A percentile compares a stretch with the other conserved stretches of the same genome.
These are phyloP conservation scores for Ceryle rudis DNA, from an alignment of 2,797 vertebrate genomes.

Conservation along the genomic window DNA sequence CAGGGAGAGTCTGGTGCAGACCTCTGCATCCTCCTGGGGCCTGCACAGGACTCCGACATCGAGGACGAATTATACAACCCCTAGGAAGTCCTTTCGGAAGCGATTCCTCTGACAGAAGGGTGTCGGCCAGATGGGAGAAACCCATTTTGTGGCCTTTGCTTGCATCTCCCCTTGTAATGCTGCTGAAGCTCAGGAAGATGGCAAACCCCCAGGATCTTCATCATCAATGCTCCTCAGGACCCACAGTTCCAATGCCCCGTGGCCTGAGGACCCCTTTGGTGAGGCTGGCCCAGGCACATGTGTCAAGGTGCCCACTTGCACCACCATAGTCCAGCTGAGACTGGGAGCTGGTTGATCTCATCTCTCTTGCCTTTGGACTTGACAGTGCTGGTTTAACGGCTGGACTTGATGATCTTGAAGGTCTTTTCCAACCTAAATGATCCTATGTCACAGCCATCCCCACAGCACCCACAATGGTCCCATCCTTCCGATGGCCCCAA, in stretches of 20 bases:
- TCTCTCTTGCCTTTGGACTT: background rate
- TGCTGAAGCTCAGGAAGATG: background rate
- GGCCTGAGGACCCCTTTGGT: background rate
- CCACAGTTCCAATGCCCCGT: accelerated
- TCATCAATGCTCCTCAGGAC: background rate
- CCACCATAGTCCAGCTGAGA: background rate
- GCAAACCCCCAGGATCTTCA: background rate
- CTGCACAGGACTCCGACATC: accelerated
- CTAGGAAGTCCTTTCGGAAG: background rate
- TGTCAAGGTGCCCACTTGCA: background rate
- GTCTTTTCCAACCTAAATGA: background rate
- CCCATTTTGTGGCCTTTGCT: background rate
- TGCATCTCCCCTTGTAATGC: background rate
- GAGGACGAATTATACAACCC: background rate
- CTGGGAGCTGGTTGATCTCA: background rate
- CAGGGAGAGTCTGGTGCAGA: background rate
- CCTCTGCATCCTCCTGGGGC: background rate
- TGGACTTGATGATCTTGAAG: background rate
- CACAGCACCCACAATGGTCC: background rate
- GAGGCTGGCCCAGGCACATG: accelerated
- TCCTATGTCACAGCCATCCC: background rate
- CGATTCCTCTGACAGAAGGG: background rate
- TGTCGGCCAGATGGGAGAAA: background rate
- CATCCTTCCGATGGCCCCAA: background rate
- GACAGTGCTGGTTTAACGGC: background rate